Evolutionary conservation across 2,888 invertebrate genomes (phyloP).

Genomic region (Aricia artaxerxes): DNA sequence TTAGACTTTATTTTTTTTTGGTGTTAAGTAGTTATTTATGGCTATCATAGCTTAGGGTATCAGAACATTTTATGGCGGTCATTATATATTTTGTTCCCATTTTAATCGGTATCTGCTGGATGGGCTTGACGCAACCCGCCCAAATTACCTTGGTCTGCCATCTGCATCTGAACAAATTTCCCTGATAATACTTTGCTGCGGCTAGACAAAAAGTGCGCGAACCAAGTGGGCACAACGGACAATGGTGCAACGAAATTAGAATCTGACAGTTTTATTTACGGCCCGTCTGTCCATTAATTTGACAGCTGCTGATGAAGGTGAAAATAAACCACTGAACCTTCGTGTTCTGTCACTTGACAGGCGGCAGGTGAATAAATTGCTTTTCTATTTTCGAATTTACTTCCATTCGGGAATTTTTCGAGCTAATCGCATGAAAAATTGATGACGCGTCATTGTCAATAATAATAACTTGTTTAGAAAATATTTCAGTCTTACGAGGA

Average conservation of each 20-base stretch:
- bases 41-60: too few relatives aligned
- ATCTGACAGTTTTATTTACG: constrained; percentile 22
- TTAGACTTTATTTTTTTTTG: too few relatives aligned
- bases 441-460: constrained; percentile 7
- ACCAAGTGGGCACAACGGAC: background rate
- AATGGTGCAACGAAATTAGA: background rate
- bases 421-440: background rate
- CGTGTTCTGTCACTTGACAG: background rate
- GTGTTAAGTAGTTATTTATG: too few relatives aligned
- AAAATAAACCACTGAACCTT: constrained; percentile 16
- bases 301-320: constrained; percentile 16
- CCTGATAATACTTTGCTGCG: background rate
- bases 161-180: too few relatives aligned
- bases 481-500: too few relatives aligned
- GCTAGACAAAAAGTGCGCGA: background rate
- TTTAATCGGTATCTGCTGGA: too few relatives aligned
- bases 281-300: constrained; percentile 8
- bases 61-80: too few relatives aligned
- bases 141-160: too few relatives aligned
- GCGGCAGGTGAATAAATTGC: constrained; percentile 18
- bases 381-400: constrained; percentile 14
- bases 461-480: background rate
- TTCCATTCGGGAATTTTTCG: background rate
- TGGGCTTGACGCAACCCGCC: too few relatives aligned
- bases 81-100: too few relatives aligned